These are phyloP conservation scores for Frankliniella fusca DNA, from an alignment of 2,888 invertebrate genomes.

Conservation along the genomic window DNA sequence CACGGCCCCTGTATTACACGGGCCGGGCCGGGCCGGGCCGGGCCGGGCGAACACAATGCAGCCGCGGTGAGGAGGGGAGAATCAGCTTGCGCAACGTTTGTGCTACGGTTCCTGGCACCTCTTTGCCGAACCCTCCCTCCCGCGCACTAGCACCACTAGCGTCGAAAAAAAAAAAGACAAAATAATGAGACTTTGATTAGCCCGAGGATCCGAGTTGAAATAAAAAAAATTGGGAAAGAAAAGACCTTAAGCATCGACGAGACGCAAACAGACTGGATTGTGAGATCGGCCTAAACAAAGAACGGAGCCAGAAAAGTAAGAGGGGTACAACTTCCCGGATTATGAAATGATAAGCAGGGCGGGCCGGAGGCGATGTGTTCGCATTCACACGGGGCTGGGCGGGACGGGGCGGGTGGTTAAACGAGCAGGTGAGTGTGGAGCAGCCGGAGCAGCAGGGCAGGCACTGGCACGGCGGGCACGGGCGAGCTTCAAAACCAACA, in stretches of 20 bases:
- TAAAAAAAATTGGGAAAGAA: too few relatives aligned
- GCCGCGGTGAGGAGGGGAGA: not conserved
- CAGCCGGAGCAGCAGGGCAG: too few relatives aligned
- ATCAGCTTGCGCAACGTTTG: not conserved
- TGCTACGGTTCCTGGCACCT: constrained; percentile 23
- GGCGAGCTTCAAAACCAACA: too few relatives aligned
- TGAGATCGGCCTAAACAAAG: not conserved
- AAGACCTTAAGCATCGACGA: too few relatives aligned
- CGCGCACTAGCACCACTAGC: not conserved
- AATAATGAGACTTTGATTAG: not conserved
- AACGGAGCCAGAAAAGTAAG: not conserved
- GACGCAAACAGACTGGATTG: too few relatives aligned
- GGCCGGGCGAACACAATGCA: not conserved
- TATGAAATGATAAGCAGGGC: not conserved
- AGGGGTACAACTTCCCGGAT: not conserved
- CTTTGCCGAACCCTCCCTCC: not conserved
- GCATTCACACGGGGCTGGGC: not conserved
- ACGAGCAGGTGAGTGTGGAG: too few relatives aligned
- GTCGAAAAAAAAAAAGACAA: not conserved
- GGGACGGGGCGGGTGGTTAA: not conserved
- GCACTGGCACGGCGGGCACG: too few relatives aligned
- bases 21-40: not conserved
- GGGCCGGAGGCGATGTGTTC: not conserved
- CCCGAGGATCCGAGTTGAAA: not conserved
- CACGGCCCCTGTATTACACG: not conserved